Conservation (phyloP, 2,113 vertebrate species). For the Pomatostomus ruficeps region DNA sequence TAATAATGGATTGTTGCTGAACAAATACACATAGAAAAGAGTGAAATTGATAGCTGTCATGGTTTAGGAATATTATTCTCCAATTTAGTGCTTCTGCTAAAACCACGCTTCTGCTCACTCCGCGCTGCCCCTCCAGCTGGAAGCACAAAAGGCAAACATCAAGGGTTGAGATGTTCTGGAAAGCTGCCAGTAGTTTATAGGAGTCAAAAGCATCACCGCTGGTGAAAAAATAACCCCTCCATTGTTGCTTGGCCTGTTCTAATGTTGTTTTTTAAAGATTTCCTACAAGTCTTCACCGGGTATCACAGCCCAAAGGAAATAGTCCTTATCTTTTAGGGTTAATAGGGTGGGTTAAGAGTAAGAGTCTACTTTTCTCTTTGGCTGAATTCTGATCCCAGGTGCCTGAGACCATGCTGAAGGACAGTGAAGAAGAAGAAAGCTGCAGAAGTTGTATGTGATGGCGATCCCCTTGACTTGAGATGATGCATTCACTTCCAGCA, state of each 20-base stretch:
- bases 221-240: neutral
- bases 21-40: neutral
- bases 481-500: neutral
- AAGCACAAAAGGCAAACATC: neutral
- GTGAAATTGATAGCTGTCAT: neutral
- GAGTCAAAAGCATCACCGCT: neutral
- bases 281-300: neutral
- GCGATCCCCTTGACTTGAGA: neutral
- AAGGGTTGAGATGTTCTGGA: neutral
- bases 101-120: neutral
- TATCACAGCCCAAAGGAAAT: neutral
- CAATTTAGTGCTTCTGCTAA: neutral
- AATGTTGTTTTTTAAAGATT: neutral
- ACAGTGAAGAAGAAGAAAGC: neutral
- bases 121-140: neutral
- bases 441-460: neutral
- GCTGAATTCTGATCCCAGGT: neutral
- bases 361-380: neutral
- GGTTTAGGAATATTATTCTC: neutral
- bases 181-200: neutral
- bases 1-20: neutral
- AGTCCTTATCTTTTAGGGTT: neutral
- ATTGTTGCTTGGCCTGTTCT: neutral
- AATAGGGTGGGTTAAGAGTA: accelerated
- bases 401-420: neutral